Evolutionary conservation across 2,113 vertebrate genomes (phyloP).

Genomic region (Ciconia boyciana): DNA sequence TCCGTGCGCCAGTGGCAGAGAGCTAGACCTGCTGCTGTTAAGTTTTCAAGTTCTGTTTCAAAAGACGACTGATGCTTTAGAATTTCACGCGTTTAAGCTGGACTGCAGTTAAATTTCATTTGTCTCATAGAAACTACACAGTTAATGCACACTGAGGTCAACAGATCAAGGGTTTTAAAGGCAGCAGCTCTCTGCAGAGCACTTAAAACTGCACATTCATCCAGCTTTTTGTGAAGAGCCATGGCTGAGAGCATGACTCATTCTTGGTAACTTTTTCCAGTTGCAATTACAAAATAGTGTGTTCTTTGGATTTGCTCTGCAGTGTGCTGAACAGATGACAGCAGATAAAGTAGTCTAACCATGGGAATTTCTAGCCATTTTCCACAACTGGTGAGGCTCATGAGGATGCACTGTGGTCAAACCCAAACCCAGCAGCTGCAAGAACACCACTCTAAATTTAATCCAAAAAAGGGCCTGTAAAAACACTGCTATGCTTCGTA

Average conservation of each 20-base stretch:
- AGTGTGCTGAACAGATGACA: rapidly evolving
- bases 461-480: neutral
- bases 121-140: neutral
- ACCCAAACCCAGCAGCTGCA: neutral
- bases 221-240: neutral
- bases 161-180: neutral
- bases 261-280: neutral
- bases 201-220: slow-evolving; percentile 20
- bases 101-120: neutral
- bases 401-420: neutral
- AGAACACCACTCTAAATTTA: neutral
- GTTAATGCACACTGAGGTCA: neutral
- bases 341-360: neutral
- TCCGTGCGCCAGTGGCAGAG: rapidly evolving
- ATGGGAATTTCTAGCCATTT: neutral
- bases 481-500: neutral
- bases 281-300: neutral
- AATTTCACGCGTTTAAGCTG: neutral
- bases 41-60: neutral
- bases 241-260: neutral
- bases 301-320: neutral
- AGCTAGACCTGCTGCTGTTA: neutral
- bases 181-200: neutral
- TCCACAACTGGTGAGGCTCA: neutral
- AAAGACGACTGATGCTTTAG: neutral